phyloP scores from a whole-genome alignment of 2,888 invertebrate genomes.

The Oligia fasciuncula region DNA sequence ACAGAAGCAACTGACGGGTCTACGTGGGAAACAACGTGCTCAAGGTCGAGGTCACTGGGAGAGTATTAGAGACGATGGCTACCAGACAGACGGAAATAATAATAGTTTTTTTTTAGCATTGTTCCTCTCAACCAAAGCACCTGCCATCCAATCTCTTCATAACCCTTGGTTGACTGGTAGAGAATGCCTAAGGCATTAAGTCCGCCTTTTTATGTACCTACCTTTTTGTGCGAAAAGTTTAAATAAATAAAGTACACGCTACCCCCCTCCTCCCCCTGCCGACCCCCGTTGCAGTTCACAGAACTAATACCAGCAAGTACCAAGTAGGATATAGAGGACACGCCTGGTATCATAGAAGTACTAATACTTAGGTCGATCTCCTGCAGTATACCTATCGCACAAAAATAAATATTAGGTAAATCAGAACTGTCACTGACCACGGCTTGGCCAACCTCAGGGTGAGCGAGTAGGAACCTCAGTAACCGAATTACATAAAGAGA shows the following conservation, averaged over 20 bases:
- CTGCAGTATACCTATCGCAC: too few relatives aligned
- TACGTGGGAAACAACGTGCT: neutral
- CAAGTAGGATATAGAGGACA: neutral
- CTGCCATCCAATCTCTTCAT: too few relatives aligned
- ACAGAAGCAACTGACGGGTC: slow-evolving; percentile 12
- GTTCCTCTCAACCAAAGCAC: too few relatives aligned
- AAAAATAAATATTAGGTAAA: neutral
- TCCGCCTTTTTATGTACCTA: too few relatives aligned
- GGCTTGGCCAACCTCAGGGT: neutral
- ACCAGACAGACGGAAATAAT: neutral
- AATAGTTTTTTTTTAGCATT: too few relatives aligned
- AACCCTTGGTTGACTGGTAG: too few relatives aligned
- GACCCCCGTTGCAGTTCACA: neutral
- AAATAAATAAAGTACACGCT: too few relatives aligned
- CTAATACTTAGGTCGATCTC: too few relatives aligned
- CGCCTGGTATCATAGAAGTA: neutral
- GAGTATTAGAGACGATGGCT: slow-evolving; percentile 3
- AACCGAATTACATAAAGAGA: slow-evolving; percentile 26
- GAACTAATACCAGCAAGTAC: neutral
- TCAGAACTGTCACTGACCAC: neutral
- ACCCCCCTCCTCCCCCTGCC: neutral
- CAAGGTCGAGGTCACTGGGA: slow-evolving; percentile 26
- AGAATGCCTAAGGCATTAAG: too few relatives aligned
- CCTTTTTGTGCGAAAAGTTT: too few relatives aligned
- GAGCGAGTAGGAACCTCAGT: neutral